Evolutionary conservation across 2,797 vertebrate genomes (phyloP).

Genomic region (Geotrypetes seraphini): DNA sequence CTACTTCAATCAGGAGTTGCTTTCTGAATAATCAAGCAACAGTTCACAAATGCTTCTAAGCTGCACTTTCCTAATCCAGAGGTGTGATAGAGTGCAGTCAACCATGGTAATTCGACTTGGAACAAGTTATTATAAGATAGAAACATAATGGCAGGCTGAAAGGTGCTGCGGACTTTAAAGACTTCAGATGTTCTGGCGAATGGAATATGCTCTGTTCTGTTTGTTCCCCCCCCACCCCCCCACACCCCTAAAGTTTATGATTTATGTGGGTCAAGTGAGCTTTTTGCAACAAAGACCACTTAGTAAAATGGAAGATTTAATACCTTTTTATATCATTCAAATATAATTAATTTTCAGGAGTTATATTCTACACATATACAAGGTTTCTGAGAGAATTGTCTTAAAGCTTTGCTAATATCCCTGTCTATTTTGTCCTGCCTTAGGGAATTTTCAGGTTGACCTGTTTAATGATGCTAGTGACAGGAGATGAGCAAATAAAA

Average conservation of each 20-base stretch:
- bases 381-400: fast-evolving
- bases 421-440: background rate
- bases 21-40: constrained; percentile 56
- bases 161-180: constrained; percentile 29
- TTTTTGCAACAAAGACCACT: background rate
- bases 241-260: background rate
- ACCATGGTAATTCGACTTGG: constrained; percentile 52
- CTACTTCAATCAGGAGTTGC: constrained; percentile 50
- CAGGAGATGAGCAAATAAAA: background rate
- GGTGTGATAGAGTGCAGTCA: constrained; percentile 55
- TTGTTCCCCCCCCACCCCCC: constrained; percentile 19
- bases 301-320: background rate
- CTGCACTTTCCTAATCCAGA: constrained; percentile 51
- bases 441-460: background rate
- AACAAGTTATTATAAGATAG: constrained; percentile 50
- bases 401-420: background rate
- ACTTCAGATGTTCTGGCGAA: constrained; percentile 23
- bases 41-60: constrained; percentile 45
- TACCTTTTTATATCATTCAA: background rate
- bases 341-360: background rate
- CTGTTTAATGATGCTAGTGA: background rate
- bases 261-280: background rate
- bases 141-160: constrained; percentile 35
- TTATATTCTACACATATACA: background rate
- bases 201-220: constrained; percentile 14